Conservation (phyloP, 1,140 invertebrate genomes). For the Wiebesia pumilae region DNA sequence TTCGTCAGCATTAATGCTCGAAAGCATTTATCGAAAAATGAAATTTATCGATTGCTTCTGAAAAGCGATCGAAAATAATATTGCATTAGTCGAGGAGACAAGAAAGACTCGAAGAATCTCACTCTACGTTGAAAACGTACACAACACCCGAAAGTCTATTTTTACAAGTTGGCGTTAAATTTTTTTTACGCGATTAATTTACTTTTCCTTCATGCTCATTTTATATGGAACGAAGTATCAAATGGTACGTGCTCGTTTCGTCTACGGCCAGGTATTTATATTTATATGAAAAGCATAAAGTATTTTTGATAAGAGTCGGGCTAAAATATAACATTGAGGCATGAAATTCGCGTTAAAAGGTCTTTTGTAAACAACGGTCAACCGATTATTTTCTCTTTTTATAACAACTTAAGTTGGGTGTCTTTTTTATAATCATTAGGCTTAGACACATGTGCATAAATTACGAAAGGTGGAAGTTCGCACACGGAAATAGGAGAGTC, state of each 20-base stretch:
- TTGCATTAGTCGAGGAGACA: background rate
- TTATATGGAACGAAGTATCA: background rate
- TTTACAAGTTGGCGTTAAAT: background rate
- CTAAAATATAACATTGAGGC: no score
- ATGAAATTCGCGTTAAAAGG: background rate
- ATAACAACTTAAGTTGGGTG: background rate
- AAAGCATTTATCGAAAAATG: no score
- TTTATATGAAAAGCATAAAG: no score
- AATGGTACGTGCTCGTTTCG: background rate
- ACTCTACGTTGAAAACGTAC: background rate
- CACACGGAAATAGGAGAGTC: conserved; percentile 47
- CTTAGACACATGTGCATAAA: background rate
- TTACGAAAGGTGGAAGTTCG: conserved; percentile 21
- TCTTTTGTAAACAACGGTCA: background rate
- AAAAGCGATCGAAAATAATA: conserved; percentile 17
- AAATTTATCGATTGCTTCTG: conserved; percentile 17
- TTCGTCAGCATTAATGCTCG: conserved; percentile 37
- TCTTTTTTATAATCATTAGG: background rate
- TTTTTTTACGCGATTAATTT: background rate
- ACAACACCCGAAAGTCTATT: background rate
- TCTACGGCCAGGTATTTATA: no score
- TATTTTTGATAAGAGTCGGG: no score
- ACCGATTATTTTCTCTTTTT: background rate
- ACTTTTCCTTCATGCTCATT: background rate
- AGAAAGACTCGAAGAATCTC: background rate